phyloP scores from a whole-genome alignment of 2,888 invertebrate genomes.

The Drosophila austrosaltans region DNA sequence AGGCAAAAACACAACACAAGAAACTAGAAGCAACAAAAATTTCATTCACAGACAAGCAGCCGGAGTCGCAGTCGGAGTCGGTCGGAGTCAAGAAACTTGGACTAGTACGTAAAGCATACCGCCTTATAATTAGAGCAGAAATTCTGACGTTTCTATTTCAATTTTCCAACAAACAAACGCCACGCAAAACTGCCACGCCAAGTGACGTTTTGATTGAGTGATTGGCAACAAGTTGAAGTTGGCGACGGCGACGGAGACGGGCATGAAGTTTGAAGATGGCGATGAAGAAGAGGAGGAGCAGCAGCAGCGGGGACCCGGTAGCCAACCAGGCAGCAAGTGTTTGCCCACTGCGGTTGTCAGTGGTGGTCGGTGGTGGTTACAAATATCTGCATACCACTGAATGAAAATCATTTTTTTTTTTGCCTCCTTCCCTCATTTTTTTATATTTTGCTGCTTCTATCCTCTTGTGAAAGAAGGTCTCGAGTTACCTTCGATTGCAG shows the following conservation, averaged over 20 bases:
- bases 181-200: conserved; percentile 79
- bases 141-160: conserved; percentile 84
- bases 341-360: conserved; percentile 69
- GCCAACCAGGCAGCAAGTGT: conserved; percentile 78
- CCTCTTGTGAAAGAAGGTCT: conserved; percentile 79
- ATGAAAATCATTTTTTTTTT: conserved; percentile 67
- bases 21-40: conserved; percentile 50
- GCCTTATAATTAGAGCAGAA: conserved; percentile 83
- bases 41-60: conserved; percentile 32
- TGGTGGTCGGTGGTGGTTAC: conserved; percentile 58
- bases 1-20: conserved; percentile 52
- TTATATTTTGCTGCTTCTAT: conserved; percentile 7
- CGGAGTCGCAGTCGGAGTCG: conserved; percentile 33
- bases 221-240: conserved; percentile 79
- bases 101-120: conserved; percentile 80
- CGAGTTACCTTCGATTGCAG: conserved; percentile 66
- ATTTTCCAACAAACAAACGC: conserved; percentile 77
- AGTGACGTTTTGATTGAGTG: conserved; percentile 83
- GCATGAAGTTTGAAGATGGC: conserved; percentile 3
- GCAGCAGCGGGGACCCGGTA: conserved; percentile 47
- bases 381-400: conserved; percentile 79
- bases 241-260: conserved; percentile 14
- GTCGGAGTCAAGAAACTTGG: conserved; percentile 74
- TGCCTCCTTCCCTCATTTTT: not conserved
- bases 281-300: not conserved